phyloP scores from a whole-genome alignment of 2,888 invertebrate genomes.

The Leucania comma region DNA sequence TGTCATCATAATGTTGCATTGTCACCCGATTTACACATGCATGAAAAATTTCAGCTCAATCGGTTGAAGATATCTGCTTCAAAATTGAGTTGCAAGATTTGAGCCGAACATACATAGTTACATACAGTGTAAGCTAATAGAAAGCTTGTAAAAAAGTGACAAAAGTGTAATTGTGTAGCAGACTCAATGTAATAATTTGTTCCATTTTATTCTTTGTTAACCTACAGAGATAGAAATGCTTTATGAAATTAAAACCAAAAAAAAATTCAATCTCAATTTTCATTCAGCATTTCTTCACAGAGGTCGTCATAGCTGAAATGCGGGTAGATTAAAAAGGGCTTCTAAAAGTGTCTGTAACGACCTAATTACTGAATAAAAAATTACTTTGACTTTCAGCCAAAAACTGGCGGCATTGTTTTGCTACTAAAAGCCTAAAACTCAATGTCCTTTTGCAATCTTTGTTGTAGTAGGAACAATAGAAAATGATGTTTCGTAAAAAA shows the following conservation, averaged over 20 bases:
- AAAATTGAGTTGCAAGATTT: too few species aligned
- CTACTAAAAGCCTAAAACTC: conserved; percentile 19
- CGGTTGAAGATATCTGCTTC: too few species aligned
- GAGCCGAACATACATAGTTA: too few species aligned
- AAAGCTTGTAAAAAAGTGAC: not conserved
- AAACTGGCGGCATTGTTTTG: conserved; percentile 39
- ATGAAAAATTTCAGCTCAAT: too few species aligned
- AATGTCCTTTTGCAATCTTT: conserved; percentile 35
- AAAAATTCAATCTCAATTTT: conserved; percentile 8
- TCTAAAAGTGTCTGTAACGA: conserved; percentile 49
- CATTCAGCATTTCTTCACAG: conserved; percentile 22
- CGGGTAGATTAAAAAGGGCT: conserved; percentile 47
- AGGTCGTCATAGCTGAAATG: conserved; percentile 36
- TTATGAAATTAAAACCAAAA: conserved; percentile 14
- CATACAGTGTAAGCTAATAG: too few species aligned
- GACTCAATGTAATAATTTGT: not conserved
- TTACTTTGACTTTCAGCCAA: conserved; percentile 45
- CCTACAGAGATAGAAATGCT: not conserved
- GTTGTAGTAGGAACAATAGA: conserved; percentile 23
- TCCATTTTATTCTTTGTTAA: not conserved
- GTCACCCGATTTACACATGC: too few species aligned
- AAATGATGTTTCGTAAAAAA: conserved; percentile 11
- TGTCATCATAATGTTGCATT: too few species aligned
- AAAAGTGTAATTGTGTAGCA: not conserved
- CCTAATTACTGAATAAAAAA: conserved; percentile 58